Percentiles rank a stretch among this genome's conserved stretches.
Evolutionary conservation across 2,888 invertebrate genomes (phyloP).

Genomic region (Thecophora atra): DNA sequence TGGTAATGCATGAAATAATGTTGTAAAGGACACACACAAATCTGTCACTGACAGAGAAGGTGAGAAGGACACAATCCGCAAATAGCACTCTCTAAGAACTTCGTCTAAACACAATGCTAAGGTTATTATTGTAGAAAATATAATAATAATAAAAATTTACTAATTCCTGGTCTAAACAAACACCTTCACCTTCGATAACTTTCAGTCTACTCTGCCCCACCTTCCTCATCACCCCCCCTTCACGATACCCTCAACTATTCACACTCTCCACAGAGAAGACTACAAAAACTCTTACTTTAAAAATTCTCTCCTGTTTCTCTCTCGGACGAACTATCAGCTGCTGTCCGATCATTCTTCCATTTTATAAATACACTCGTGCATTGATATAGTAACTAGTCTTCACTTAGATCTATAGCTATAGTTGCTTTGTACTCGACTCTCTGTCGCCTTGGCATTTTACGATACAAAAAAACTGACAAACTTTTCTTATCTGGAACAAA

Average conservation of each 20-base stretch:
- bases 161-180: constrained; percentile 31
- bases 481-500: background rate
- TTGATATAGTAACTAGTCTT: no score
- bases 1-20: constrained; percentile 18
- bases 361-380: no score
- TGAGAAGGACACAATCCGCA: constrained; percentile 30
- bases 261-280: constrained; percentile 18
- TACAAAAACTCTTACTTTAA: background rate
- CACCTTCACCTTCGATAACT: constrained; percentile 31
- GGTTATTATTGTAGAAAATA: no score
- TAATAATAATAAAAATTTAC: constrained; percentile 30
- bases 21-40: constrained; percentile 19
- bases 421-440: no score
- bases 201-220: constrained; percentile 22
- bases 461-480: no score
- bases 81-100: constrained; percentile 23
- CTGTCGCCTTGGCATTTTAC: no score
- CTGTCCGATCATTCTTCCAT: background rate
- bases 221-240: background rate
- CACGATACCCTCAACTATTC: background rate
- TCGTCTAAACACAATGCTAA: constrained; percentile 26
- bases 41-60: constrained; percentile 36
- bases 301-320: no score
- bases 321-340: background rate
- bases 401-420: no score